Base-by-base conservation (phyloP, 2,113 vertebrate genomes). In the Phylloscopus trochilus region DNA sequence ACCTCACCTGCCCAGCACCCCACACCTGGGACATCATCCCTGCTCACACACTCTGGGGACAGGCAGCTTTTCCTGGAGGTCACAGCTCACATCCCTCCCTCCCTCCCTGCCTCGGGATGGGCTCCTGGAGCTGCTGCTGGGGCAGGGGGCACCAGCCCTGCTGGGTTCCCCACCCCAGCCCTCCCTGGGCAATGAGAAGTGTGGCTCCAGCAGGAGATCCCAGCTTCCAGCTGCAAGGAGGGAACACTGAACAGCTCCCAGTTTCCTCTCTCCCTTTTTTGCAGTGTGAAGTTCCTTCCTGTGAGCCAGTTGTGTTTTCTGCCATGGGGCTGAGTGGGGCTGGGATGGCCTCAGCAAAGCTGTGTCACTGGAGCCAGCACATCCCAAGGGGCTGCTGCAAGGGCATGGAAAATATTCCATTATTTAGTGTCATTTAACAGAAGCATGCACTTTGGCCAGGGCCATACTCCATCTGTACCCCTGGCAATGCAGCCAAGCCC, bases 61-160 rank as follows among this genome's bases (percentile, higher is more conserved):
- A 53, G 69, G 35, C 33, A 68, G 44, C 18, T 7, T 33, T 13
- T 35, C 49, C 47, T 44, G 13, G 12, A n/a, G 35, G 3, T 30
- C 27, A 1, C 3, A 0, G 3, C 56, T 44, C 60, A 23, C 35
- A 24, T 7, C 1, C 1, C 19, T 27, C 63, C 58, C 51, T 49
- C 58, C 22, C 52, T 77, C 49, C 26, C 56, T 77, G n/a, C n/a
- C n/a, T 55, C 2, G 2, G 28, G 44, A 18, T 2, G 9, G 2
- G 53, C 39, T 83, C 27, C 31, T 11, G 19, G 33, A 39, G 19
- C 23, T 28, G 21, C 62, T 11, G 43, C 2, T 13, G 75, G 58
- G 59, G 47, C 66, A 77, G n/a, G 49, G 23, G 52, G 52, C 52
- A 53, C 22, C 27, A 35, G 58, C 3, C 4, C 53, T 55, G 74